Evolutionary conservation across 2,888 invertebrate species (phyloP), one percentile per base, ranked within the genome.

Genomic region (Nomada flava): DNA sequence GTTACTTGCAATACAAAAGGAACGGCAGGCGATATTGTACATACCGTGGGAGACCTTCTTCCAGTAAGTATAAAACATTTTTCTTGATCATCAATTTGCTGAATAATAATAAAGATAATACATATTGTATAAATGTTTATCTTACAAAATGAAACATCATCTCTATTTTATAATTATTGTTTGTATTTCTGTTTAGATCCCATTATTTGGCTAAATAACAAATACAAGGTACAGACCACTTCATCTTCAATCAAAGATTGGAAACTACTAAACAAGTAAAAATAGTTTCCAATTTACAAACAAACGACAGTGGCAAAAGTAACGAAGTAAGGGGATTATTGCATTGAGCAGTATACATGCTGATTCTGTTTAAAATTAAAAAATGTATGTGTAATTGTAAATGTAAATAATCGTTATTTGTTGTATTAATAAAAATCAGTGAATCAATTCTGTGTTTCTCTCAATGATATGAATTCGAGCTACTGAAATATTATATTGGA

Each of bases 401-500:
- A 62, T 71, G 29, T 68, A 71, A 68, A 68, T 68, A 81, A 70
- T n/a, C 62, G 52, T 70, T 79, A 74, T 52, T 60, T 67, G 62
- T 62, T 55, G 52, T 47, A 65, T 55, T n/a, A 69, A 65, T 69
- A 81, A 76, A 76, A 63, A 68, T 68, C 20, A 47, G 0, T 44
- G 57, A 74, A 72, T 36, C 11, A 71, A 52, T 82, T 42, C 15
- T 70, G 11, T 44, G 3, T 67, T 26, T 44, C 15, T 50, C 65
- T 64, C 62, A 50, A 53, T 26, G 20, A n/a, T 13, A 20, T 13
- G 2, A 52, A 15, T 52, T 69, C 3, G 5, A 57, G 57, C 75
- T 68, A 82, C 42, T 82, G 64, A 53, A 82, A 83, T 36, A 65
- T 82, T 60, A 83, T 72, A 44, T 67, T 82, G 10, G 81, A 63